Evolutionary conservation across 2,888 invertebrate species (phyloP).

Genomic region (Athalia cordata): DNA sequence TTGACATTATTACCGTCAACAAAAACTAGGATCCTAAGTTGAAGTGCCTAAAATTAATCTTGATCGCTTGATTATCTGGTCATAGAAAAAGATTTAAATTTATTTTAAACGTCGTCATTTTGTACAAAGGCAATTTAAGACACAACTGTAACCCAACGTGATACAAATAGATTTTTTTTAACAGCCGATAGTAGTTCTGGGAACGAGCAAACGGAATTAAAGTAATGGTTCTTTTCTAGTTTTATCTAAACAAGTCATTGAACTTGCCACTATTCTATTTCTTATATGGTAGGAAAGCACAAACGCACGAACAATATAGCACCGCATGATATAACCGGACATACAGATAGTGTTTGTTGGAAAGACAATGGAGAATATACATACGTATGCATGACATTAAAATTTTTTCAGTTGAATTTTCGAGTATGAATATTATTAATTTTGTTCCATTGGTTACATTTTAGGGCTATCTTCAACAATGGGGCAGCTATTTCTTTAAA

Average conservation of each 20-base stretch:
- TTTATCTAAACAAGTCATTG: too few species aligned
- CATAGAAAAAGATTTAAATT: constrained; percentile 4
- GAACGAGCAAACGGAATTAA: constrained; percentile 1
- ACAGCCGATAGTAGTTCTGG: constrained; percentile 32
- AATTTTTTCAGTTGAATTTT: background rate
- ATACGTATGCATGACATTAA: background rate
- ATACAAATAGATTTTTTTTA: constrained; percentile 25
- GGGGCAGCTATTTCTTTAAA: constrained; percentile 74
- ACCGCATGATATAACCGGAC: constrained; percentile 29
- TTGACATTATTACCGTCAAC: background rate
- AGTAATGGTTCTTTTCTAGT: background rate
- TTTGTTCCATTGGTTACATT: constrained; percentile 68
- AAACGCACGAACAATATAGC: constrained; percentile 20
- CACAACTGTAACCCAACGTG: background rate
- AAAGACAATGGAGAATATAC: constrained; percentile 1
- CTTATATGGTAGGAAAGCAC: constrained; percentile 10
- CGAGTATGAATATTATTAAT: constrained; percentile 45
- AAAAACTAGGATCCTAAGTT: constrained; percentile 3
- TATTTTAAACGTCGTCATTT: background rate
- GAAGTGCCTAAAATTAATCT: constrained; percentile 14
- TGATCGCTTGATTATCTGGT: constrained; percentile 1
- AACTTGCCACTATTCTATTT: background rate
- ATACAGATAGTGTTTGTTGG: constrained; percentile 24
- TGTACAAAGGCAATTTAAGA: background rate
- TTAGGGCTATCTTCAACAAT: constrained; percentile 73